A percentile compares a stretch with the other conserved stretches of the same genome.
phyloP scores from a whole-genome alignment of 2,888 invertebrate genomes.

The Amphipyra tragopoginis region DNA sequence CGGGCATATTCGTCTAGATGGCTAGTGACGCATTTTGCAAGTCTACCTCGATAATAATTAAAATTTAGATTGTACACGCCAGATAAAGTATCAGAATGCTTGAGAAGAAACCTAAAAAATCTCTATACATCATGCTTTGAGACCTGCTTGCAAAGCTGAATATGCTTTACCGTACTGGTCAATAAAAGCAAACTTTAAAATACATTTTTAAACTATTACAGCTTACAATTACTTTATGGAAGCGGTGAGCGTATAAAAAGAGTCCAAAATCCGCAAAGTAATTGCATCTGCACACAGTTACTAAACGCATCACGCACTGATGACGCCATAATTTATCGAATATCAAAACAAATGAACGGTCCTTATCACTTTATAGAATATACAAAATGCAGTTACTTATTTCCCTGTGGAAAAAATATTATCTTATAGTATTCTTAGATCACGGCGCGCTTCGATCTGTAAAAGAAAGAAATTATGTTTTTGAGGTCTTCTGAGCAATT shows the following conservation, averaged over 20 bases:
- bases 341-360: conserved; percentile 89
- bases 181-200: conserved; percentile 84
- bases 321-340: conserved; percentile 88
- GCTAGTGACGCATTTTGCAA: conserved; percentile 48
- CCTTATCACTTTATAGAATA: conserved; percentile 90
- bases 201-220: conserved; percentile 84
- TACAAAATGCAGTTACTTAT: conserved; percentile 91
- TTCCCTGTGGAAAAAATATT: conserved; percentile 91
- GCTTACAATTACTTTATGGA: conserved; percentile 86
- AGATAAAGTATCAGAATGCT: conserved; percentile 79
- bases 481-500: conserved; percentile 26
- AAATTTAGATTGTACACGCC: conserved; percentile 62
- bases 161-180: conserved; percentile 82
- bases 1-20: conserved; percentile 64
- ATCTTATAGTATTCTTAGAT: conserved; percentile 90
- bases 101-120: conserved; percentile 87
- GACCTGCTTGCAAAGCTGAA: conserved; percentile 85
- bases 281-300: conserved; percentile 84
- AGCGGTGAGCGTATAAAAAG: conserved; percentile 89
- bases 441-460: conserved; percentile 89
- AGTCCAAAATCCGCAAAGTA: conserved; percentile 88
- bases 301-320: conserved; percentile 86
- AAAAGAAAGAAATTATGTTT: conserved; percentile 70
- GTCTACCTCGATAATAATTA: conserved; percentile 49
- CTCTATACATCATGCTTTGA: conserved; percentile 88